phyloP scores from a whole-genome alignment of 2,113 vertebrate genomes.

The Caloenas nicobarica region DNA sequence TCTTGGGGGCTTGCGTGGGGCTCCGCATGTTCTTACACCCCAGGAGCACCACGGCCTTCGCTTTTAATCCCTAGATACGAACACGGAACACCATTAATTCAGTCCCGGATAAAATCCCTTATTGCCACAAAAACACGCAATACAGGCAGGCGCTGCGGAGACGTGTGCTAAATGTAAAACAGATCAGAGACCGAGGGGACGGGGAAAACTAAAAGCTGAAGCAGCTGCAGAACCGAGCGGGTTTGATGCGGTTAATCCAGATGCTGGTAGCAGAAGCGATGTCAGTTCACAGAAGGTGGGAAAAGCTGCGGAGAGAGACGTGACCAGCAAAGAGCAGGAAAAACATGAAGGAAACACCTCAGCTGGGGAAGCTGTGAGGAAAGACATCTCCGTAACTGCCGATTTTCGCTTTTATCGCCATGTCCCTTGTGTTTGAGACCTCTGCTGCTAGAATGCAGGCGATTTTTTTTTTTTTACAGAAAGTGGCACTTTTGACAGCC shows the following conservation, averaged over 20 bases:
- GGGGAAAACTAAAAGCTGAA: not conserved
- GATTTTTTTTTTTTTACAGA: not conserved
- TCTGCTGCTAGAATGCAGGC: not conserved
- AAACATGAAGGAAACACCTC: not conserved
- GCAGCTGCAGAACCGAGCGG: rapidly evolving
- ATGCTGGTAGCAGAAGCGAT: rapidly evolving
- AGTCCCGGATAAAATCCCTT: not conserved
- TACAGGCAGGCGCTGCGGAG: rapidly evolving
- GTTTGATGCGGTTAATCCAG: not conserved
- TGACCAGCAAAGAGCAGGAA: not conserved
- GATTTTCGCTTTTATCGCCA: not conserved
- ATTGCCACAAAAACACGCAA: not conserved
- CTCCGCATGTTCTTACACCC: rapidly evolving
- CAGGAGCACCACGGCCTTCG: rapidly evolving
- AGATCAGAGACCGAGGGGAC: rapidly evolving
- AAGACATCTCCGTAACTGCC: not conserved
- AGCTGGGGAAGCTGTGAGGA: not conserved
- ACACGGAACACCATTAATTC: rapidly evolving
- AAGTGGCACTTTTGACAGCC: not conserved
- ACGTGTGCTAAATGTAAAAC: not conserved
- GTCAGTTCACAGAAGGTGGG: rapidly evolving
- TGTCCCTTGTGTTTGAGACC: not conserved
- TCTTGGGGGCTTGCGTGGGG: not conserved
- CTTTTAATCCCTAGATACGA: rapidly evolving
- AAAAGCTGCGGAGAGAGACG: not conserved